A percentile compares a stretch with the other conserved stretches of the same genome.
These are phyloP conservation scores for Neostethus bicornis DNA, from an alignment of 2,797 vertebrate genomes.

Conservation along the genomic window DNA sequence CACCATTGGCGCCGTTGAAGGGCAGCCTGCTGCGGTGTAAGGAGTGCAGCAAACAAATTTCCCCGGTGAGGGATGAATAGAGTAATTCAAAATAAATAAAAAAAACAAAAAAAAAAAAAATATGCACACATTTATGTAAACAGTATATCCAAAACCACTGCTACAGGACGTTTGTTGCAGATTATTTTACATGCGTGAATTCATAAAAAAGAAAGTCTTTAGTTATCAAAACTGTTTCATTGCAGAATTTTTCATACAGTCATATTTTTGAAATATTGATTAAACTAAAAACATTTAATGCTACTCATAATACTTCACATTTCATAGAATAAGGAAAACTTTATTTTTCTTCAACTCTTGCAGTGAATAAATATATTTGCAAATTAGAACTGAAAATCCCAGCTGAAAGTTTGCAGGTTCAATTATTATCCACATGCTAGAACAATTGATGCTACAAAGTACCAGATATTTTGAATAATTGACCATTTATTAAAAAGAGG, in stretches of 20 bases:
- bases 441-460: neutral
- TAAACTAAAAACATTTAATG: neutral
- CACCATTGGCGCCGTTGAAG: no score
- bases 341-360: neutral
- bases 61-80: no score
- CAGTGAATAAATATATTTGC: neutral
- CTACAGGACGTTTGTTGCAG: slow-evolving; percentile 4
- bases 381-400: neutral
- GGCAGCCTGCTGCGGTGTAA: no score
- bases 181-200: slow-evolving; percentile 10
- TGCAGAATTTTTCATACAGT: neutral
- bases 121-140: no score
- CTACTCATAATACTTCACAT: neutral
- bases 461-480: neutral
- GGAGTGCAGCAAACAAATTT: no score
- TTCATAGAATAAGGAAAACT: neutral
- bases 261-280: neutral
- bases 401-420: no score
- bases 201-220: neutral
- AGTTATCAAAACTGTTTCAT: slow-evolving; percentile 6
- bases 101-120: no score
- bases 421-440: neutral
- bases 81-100: no score
- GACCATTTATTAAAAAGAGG: neutral
- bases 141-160: no score